phyloP scores from a whole-genome alignment of 2,113 vertebrate genomes.

The Meriones unguiculatus region DNA sequence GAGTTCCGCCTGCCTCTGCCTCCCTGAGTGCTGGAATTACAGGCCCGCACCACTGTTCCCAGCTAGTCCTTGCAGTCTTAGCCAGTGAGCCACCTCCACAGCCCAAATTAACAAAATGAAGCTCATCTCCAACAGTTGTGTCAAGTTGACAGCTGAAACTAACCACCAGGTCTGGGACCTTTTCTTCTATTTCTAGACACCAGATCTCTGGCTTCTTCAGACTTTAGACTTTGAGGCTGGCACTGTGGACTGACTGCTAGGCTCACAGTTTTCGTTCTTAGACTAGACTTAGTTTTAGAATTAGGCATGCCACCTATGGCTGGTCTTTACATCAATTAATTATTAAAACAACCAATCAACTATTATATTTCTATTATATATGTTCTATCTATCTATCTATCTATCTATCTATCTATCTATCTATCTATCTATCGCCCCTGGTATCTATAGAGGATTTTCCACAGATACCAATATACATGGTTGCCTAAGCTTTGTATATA shows the following conservation, averaged over 20 bases:
- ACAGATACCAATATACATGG: neutral
- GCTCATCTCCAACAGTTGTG: neutral
- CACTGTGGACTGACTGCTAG: neutral
- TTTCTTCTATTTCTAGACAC: neutral
- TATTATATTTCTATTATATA: neutral
- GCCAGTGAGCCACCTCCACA: neutral
- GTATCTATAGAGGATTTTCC: neutral
- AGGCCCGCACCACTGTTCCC: too few species aligned
- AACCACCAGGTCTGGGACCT: neutral
- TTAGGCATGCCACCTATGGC: too few species aligned
- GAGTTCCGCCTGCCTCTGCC: too few species aligned
- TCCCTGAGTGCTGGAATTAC: too few species aligned
- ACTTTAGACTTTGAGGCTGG: neutral
- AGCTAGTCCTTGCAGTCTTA: neutral
- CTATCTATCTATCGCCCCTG: too few species aligned
- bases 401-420: too few species aligned
- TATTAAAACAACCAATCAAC: neutral
- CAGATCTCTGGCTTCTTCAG: neutral
- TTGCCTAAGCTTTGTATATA: neutral
- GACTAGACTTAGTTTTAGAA: too few species aligned
- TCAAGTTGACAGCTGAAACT: neutral
- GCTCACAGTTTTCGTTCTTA: neutral
- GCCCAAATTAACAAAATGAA: neutral
- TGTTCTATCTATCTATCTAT: too few species aligned
- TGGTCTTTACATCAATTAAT: neutral